Conservation (phyloP, 2,113 vertebrate genomes). For the Theristicus caerulescens region DNA sequence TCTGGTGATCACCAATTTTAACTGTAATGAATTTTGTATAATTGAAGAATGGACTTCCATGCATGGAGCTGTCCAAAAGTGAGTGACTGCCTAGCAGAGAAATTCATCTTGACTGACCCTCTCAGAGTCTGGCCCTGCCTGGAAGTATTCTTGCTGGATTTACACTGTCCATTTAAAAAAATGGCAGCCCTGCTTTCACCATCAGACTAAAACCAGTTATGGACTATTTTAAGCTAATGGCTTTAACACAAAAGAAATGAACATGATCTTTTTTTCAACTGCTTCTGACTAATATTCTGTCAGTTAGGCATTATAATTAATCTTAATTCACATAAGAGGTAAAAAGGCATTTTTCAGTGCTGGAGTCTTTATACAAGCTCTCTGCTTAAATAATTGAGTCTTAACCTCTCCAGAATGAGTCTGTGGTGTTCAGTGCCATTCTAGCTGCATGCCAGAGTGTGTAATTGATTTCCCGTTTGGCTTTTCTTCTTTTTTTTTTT, state of each 20-base stretch:
- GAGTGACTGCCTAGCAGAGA: not conserved
- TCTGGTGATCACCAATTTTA: not conserved
- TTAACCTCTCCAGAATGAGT: not conserved
- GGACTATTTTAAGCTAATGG: constrained; percentile 38
- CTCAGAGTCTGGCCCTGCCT: not conserved
- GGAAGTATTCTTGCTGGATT: not conserved
- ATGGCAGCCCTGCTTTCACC: not conserved
- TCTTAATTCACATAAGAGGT: not conserved
- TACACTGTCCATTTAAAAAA: not conserved
- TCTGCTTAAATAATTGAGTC: not conserved
- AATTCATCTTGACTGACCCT: not conserved
- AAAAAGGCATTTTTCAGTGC: constrained; percentile 12
- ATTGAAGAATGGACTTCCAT: not conserved
- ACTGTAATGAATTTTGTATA: not conserved
- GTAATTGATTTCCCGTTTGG: not conserved
- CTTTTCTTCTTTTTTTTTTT: not conserved
- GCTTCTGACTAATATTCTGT: not conserved
- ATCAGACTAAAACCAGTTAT: not conserved
- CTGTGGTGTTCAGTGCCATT: not conserved
- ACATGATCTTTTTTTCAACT: not conserved
- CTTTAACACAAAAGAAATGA: not conserved
- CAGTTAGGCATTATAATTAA: not conserved
- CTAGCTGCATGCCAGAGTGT: not conserved
- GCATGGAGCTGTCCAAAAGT: not conserved
- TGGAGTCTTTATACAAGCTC: not conserved